Evolutionary conservation across 2,888 invertebrate species (phyloP).

Genomic region (Camponotus fellah): DNA sequence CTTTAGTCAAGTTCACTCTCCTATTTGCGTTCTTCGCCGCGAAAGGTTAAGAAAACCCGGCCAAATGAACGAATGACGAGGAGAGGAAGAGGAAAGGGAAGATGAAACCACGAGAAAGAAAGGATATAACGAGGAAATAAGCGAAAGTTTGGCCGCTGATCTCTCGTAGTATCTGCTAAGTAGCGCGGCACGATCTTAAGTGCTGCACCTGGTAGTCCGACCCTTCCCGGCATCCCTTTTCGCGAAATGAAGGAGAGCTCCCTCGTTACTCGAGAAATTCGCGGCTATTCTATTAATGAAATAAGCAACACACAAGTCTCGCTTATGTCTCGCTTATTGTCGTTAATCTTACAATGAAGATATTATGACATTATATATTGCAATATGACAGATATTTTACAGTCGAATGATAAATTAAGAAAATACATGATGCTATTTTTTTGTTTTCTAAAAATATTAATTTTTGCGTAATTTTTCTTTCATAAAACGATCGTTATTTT

Average conservation of each 20-base stretch:
- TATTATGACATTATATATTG: neutral
- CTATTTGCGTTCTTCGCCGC: conserved; percentile 81
- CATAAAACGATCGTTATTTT: conserved; percentile 32
- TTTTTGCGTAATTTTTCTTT: conserved; percentile 35
- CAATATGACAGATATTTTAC: conserved; percentile 9
- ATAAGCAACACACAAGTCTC: conserved; percentile 1
- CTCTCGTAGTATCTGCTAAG: conserved; percentile 69
- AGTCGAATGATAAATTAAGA: conserved; percentile 16
- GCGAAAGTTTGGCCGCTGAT: conserved; percentile 67
- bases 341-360: conserved; percentile 4
- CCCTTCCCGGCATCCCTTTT: conserved; percentile 26
- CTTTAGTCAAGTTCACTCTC: conserved; percentile 83
- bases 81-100: neutral
- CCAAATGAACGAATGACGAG: conserved; percentile 36
- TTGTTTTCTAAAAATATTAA: conserved; percentile 1
- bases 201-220: conserved; percentile 45
- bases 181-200: conserved; percentile 62
- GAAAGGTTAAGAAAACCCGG: conserved; percentile 67
- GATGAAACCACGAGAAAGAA: conserved; percentile 53
- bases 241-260: conserved; percentile 35
- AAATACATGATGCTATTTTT: conserved; percentile 19
- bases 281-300: conserved; percentile 31
- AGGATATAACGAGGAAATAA: conserved; percentile 64
- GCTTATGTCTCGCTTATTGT: conserved; percentile 17
- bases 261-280: conserved; percentile 27